Conservation (phyloP, 2,113 vertebrate species). For the Salvelinus fontinalis region DNA sequence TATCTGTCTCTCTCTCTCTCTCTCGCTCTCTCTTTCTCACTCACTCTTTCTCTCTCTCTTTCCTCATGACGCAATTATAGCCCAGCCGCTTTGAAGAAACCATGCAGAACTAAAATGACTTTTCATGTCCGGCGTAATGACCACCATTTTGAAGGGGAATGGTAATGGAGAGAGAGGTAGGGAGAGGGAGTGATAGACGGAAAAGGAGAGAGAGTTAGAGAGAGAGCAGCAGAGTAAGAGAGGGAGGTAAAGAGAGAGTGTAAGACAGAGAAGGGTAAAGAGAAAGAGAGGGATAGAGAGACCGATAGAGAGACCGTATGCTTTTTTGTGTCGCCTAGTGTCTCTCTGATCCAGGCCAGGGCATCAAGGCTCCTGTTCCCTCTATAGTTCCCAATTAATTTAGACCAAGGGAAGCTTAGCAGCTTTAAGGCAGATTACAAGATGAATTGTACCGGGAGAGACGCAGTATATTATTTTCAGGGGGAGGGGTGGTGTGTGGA, state of each 20-base stretch:
- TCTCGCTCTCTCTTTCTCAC: conserved; percentile 31
- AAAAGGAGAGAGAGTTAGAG: conserved; percentile 38
- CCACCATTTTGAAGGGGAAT: conserved; percentile 70
- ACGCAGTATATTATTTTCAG: conserved; percentile 60
- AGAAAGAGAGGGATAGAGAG: conserved; percentile 48
- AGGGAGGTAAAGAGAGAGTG: conserved; percentile 9
- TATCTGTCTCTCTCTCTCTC: neutral
- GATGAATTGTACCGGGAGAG: conserved; percentile 53
- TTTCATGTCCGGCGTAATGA: conserved; percentile 76
- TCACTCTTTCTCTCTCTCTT: neutral
- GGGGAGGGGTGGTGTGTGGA: conserved; percentile 10
- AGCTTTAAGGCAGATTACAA: conserved; percentile 66
- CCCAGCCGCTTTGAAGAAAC: conserved; percentile 72
- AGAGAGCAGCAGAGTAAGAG: conserved; percentile 21
- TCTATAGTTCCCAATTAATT: conserved; percentile 58
- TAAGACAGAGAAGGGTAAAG: neutral
- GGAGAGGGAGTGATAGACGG: conserved; percentile 28
- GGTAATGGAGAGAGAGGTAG: conserved; percentile 43
- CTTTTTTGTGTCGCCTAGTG: conserved; percentile 10
- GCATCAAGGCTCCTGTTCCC: neutral
- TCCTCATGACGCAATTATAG: conserved; percentile 74
- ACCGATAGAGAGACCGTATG: conserved; percentile 56
- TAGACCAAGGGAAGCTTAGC: conserved; percentile 60
- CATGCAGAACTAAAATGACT: conserved; percentile 78
- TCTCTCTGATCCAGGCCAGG: neutral